Percentiles rank a stretch among this genome's conserved stretches.
Evolutionary conservation across 2,797 vertebrate species (phyloP).

Genomic region (Silurus lanzhouensis): DNA sequence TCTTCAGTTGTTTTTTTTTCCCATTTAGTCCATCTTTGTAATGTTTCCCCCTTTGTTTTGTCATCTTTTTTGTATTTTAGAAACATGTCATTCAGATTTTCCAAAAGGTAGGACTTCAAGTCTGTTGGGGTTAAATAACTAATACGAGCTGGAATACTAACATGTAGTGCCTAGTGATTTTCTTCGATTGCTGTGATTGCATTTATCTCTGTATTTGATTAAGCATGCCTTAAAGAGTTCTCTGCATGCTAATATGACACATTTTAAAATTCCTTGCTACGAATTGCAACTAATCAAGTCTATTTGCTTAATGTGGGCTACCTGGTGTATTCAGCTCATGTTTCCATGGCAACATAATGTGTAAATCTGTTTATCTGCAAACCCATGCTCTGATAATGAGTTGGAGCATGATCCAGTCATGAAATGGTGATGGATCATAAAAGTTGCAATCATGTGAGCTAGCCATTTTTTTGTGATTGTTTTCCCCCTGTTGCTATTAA

Average conservation of each 20-base stretch:
- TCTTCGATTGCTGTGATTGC: constrained; percentile 48
- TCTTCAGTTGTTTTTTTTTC: constrained; percentile 24
- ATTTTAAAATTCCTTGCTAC: constrained; percentile 42
- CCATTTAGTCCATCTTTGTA: constrained; percentile 50
- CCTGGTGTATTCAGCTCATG: constrained; percentile 12
- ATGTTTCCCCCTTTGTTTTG: constrained; percentile 77
- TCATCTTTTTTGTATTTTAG: constrained; percentile 90
- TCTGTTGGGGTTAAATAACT: constrained; percentile 51
- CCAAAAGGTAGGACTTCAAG: constrained; percentile 98
- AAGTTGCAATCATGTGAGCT: constrained; percentile 22
- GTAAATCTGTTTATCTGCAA: constrained; percentile 18
- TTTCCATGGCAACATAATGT: constrained; percentile 14
- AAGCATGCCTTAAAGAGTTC: constrained; percentile 59
- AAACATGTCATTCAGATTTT: constrained; percentile 99
- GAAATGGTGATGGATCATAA: constrained; percentile 7
- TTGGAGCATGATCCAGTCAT: constrained; percentile 14
- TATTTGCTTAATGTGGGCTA: constrained; percentile 48
- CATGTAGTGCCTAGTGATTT: constrained; percentile 39
- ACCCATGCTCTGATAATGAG: constrained; percentile 15
- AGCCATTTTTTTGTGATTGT: neutral
- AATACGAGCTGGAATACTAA: constrained; percentile 51
- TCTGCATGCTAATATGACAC: constrained; percentile 49
- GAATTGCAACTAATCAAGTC: constrained; percentile 58
- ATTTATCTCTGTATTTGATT: constrained; percentile 44
- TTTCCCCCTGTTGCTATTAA: neutral